Conservation (phyloP, 2,113 vertebrate species). For the Meles meles region DNA sequence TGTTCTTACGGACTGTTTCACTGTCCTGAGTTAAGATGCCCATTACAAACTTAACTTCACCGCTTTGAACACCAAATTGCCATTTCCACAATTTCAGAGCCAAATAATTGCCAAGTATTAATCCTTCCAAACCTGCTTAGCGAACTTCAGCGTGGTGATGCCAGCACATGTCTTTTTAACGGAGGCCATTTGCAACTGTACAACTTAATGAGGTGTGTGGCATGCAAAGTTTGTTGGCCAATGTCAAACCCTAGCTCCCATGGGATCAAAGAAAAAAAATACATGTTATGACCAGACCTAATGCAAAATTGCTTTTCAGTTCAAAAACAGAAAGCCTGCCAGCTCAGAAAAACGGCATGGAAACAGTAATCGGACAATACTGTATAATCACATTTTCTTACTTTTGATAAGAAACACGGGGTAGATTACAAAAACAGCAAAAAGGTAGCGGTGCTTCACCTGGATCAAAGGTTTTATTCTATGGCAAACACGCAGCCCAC, state of each 20-base stretch:
- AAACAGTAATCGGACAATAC: constrained; percentile 23
- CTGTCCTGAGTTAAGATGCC: neutral
- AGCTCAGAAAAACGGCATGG: constrained; percentile 1
- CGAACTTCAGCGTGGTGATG: constrained; percentile 51
- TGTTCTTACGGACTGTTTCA: neutral
- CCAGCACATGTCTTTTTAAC: constrained; percentile 18
- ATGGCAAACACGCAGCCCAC: neutral
- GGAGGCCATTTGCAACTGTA: neutral
- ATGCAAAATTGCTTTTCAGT: neutral
- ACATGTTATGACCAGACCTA: constrained; percentile 43
- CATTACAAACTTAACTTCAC: neutral
- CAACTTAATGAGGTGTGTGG: constrained; percentile 47
- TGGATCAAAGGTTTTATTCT: neutral
- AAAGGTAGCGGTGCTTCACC: neutral
- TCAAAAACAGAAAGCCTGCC: constrained; percentile 57
- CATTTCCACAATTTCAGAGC: constrained; percentile 57
- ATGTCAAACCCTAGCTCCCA: constrained; percentile 39
- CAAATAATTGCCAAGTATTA: constrained; percentile 73
- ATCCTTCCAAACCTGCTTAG: constrained; percentile 70
- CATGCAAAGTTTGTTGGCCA: constrained; percentile 34
- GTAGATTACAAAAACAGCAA: neutral
- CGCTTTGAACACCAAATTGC: constrained; percentile 40
- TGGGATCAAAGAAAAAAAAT: constrained; percentile 54
- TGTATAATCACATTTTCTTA: neutral
- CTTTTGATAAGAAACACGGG: neutral